These are phyloP conservation scores for Orius insidiosus DNA, from an alignment of 1,140 invertebrate species.

Conservation along the genomic window DNA sequence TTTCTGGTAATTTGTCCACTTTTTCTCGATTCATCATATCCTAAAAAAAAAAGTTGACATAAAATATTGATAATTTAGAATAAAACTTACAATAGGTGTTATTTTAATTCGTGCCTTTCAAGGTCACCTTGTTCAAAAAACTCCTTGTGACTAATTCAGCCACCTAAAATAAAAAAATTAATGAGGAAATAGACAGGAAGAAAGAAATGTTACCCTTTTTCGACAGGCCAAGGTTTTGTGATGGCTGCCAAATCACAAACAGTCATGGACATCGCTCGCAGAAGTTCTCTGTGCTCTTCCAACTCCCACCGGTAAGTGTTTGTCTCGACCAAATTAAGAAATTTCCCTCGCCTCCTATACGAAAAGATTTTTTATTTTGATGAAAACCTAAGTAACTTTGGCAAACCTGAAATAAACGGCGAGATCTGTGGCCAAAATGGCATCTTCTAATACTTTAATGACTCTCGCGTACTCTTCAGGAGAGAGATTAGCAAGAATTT, in stretches of 20 bases:
- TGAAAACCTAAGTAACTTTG: no score
- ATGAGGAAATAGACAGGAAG: no score
- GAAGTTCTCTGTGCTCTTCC: constrained; percentile 56
- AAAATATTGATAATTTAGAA: no score
- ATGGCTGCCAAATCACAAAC: constrained; percentile 91
- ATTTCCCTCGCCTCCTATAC: constrained; percentile 59
- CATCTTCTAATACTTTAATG: constrained; percentile 80
- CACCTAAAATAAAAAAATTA: constrained; percentile 33
- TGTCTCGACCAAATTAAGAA: constrained; percentile 50
- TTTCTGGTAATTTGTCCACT: constrained; percentile 80
- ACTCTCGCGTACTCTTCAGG: constrained; percentile 79
- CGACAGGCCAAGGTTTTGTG: constrained; percentile 89
- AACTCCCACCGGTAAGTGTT: constrained; percentile 45
- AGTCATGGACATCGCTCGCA: constrained; percentile 90
- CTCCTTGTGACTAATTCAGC: constrained; percentile 86
- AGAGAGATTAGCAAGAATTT: constrained; percentile 75
- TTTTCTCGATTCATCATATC: constrained; percentile 96
- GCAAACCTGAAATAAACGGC: constrained; percentile 83
- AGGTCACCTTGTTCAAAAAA: constrained; percentile 94
- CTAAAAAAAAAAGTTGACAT: constrained; percentile 37
- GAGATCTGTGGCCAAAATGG: constrained; percentile 86
- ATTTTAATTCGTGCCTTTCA: constrained; percentile 71
- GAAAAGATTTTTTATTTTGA: no score
- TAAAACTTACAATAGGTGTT: constrained; percentile 61
- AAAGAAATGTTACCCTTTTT: constrained; percentile 53